Evolutionary conservation across 1,140 invertebrate genomes (phyloP), one percentile per base, ranked within the genome.

Genomic region (Drosophila lacteicornis): DNA sequence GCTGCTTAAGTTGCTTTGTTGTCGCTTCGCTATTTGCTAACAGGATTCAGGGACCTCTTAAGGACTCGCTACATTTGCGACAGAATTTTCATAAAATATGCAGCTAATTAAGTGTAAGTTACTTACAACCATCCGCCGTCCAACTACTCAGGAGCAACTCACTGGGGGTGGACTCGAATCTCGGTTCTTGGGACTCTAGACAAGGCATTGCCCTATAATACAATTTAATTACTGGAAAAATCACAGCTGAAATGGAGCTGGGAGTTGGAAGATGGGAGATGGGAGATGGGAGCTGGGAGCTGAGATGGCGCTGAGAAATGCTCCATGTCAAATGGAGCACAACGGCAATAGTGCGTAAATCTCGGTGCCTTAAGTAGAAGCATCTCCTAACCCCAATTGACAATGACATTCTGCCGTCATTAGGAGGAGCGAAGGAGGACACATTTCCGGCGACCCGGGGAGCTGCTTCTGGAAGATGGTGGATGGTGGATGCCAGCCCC

Each of bases 221-320:
- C 76, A 86, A 88, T 88, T 83, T 88, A 87, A 87, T 87, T 87
- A 88, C 80, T 80, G 76, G 79, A 87, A 87, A 87, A 87, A 87
- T 87, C 83, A 87, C 68, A 80, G 77, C 71, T 70, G 25, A 30
- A 46, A 33, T 45, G 50, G 22, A 12, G 17, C 17, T 27, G 43
- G 4, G 19, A 19, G 19, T 19, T 19, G 19, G 19, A 19, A 19
- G 19, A 19, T 19, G 19, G 19, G 8, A 2, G 25, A n/a, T 22
- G 43, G 4, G 11, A 2, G 36, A 12, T 22, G n/a, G 40, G 42
- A 4, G 15, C n/a, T 0, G 5, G 50, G 17, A 53, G n/a, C 17
- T 53, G 30, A 15, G n/a, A 33, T 36, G 50, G 42, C 13, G 50
- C 13, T 63, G 53, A 59, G 58, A 77, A 67, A 76, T 77, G 49